Conservation (phyloP, 2,113 vertebrate species). For the Caranx ignobilis region DNA sequence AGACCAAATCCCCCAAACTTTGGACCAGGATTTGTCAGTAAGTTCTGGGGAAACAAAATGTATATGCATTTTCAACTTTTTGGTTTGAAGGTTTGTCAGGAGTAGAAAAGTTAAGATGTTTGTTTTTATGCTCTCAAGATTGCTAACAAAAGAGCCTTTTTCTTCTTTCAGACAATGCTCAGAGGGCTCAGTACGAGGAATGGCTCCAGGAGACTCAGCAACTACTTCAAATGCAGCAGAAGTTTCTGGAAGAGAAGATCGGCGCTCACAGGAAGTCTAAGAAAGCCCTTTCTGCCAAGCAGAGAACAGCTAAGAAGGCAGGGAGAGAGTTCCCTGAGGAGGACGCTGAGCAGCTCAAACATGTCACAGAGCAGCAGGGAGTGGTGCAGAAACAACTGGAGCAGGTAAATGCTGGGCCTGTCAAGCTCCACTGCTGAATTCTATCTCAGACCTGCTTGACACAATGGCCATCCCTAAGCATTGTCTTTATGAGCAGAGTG, state of each 20-base stretch:
- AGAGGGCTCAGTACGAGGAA: constrained; percentile 96
- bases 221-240: constrained; percentile 99
- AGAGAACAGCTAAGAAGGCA: constrained; percentile 97
- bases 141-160: constrained; percentile 53
- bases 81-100: constrained; percentile 42
- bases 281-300: constrained; percentile 97
- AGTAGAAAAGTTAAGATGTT: constrained; percentile 47
- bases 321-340: constrained; percentile 98
- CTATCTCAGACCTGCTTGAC: background rate
- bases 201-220: constrained; percentile 99
- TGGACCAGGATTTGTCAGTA: constrained; percentile 91
- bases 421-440: constrained; percentile 44
- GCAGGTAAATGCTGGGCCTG: constrained; percentile 87
- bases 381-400: constrained; percentile 98
- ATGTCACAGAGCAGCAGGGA: constrained; percentile 97
- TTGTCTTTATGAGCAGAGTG: background rate
- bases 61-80: constrained; percentile 39
- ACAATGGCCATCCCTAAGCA: background rate
- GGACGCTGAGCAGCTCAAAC: constrained; percentile 97
- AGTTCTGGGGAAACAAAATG: constrained; percentile 52
- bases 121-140: constrained; percentile 54
- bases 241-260: constrained; percentile 98
- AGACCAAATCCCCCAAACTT: constrained; percentile 96
- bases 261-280: constrained; percentile 98
- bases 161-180: constrained; percentile 89